phyloP scores from a whole-genome alignment of 2,113 vertebrate genomes.

The Nyctibius bracteatus region DNA sequence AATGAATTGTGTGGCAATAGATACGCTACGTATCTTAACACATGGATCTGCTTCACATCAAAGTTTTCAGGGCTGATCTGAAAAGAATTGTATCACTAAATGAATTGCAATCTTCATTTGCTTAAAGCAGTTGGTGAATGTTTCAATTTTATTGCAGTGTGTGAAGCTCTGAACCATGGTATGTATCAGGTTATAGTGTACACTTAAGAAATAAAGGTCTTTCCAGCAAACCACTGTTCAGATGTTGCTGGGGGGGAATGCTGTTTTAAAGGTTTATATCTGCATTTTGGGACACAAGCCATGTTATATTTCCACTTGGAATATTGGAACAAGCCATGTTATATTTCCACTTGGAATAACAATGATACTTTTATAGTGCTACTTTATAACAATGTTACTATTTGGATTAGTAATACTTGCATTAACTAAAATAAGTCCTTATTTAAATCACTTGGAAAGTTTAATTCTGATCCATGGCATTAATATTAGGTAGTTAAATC shows the following conservation, averaged over 20 bases:
- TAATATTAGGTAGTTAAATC: neutral
- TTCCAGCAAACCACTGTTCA: neutral
- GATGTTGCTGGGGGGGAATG: neutral
- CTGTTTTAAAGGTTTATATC: constrained; percentile 13
- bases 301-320: neutral
- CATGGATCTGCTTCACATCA: neutral
- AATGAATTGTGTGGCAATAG: neutral
- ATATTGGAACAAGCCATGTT: neutral
- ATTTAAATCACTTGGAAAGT: neutral
- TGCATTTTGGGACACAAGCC: constrained; percentile 5
- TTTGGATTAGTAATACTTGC: neutral
- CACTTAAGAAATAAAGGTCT: neutral
- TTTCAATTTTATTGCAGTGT: neutral
- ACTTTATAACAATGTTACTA: neutral
- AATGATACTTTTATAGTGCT: neutral
- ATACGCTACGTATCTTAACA: neutral
- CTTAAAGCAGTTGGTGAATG: neutral
- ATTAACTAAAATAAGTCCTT: neutral
- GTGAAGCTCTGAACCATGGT: neutral
- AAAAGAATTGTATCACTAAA: neutral
- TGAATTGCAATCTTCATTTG: neutral
- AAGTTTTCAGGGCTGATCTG: neutral
- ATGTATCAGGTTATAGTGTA: neutral
- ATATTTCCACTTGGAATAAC: neutral
- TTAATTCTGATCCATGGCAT: neutral